These are phyloP conservation scores for Pachliopta kotzebuea DNA, from an alignment of 2,888 invertebrate species.

Conservation along the genomic window DNA sequence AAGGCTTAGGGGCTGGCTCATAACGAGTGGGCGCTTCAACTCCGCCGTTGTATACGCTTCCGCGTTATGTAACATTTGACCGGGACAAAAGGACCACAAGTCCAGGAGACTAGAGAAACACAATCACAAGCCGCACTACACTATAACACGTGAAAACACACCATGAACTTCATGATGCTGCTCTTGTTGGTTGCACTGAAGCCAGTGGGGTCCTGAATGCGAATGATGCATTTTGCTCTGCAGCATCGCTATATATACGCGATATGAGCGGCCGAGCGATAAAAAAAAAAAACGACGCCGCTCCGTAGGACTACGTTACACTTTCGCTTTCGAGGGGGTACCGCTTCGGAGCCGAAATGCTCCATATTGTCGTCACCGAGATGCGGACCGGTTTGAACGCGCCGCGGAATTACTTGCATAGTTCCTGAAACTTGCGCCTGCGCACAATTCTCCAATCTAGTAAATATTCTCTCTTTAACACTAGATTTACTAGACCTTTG, in stretches of 20 bases:
- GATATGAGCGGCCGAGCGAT: constrained; percentile 72
- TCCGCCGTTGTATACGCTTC: constrained; percentile 38
- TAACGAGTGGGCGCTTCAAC: neutral
- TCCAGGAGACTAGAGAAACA: constrained; percentile 36
- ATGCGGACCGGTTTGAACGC: constrained; percentile 37
- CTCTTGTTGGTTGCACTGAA: constrained; percentile 77
- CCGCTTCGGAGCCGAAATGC: constrained; percentile 56
- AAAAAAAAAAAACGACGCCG: constrained; percentile 66
- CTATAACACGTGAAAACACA: constrained; percentile 54
- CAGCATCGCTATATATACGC: constrained; percentile 75
- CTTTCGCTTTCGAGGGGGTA: constrained; percentile 78
- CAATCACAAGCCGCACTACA: constrained; percentile 38
- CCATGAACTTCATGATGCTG: constrained; percentile 80
- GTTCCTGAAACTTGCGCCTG: constrained; percentile 37
- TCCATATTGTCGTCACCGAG: constrained; percentile 53
- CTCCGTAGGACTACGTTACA: constrained; percentile 73
- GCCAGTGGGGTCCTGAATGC: constrained; percentile 77
- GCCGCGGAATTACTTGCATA: constrained; percentile 30
- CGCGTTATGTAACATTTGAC: constrained; percentile 47
- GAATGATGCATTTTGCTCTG: constrained; percentile 75
- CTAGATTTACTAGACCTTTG: no score
- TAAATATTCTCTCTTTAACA: no score
- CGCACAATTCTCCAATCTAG: no score
- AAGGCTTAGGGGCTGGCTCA: neutral
- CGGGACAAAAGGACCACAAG: constrained; percentile 46